Percentiles rank a stretch among this genome's conserved stretches.
These are phyloP conservation scores for Hypomecis atomaria DNA, from an alignment of 2,888 invertebrate species.

Conservation along the genomic window DNA sequence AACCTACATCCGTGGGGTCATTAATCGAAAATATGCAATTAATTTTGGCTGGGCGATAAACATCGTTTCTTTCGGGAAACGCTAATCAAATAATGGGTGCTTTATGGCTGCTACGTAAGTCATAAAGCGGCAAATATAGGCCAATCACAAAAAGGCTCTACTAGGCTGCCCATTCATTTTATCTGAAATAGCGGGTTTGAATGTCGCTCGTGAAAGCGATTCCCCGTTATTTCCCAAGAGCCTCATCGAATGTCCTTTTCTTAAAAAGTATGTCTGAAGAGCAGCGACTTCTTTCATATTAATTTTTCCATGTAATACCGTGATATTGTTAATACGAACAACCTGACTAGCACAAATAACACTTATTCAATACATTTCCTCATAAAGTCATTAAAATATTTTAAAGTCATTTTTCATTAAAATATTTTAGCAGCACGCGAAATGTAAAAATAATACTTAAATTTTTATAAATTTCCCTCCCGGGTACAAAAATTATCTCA, in stretches of 20 bases:
- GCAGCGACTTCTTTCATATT: constrained; percentile 29
- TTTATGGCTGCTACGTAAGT: constrained; percentile 53
- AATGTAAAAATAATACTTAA: not conserved
- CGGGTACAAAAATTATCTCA: not conserved
- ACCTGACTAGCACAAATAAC: constrained; percentile 2
- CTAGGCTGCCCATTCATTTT: constrained; percentile 51
- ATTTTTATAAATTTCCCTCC: not conserved
- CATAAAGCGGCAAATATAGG: constrained; percentile 56
- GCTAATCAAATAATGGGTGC: constrained; percentile 56
- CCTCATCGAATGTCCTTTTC: constrained; percentile 50
- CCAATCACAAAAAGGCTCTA: constrained; percentile 57
- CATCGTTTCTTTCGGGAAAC: constrained; percentile 39
- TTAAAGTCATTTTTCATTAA: too few relatives aligned
- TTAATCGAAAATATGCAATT: constrained; percentile 40
- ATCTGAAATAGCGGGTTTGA: constrained; percentile 61
- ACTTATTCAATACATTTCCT: constrained; percentile 1
- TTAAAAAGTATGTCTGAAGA: constrained; percentile 29
- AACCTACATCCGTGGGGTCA: constrained; percentile 36
- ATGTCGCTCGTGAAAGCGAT: constrained; percentile 63
- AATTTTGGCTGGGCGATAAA: constrained; percentile 38
- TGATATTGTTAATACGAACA: not conserved
- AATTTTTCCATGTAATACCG: constrained; percentile 6
- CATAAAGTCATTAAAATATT: not conserved
- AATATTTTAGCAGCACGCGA: not conserved
- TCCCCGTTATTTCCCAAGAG: constrained; percentile 65